A percentile compares a stretch with the other conserved stretches of the same genome.
Conservation (phyloP, 2,797 vertebrate species). For the Octomys mimax region DNA sequence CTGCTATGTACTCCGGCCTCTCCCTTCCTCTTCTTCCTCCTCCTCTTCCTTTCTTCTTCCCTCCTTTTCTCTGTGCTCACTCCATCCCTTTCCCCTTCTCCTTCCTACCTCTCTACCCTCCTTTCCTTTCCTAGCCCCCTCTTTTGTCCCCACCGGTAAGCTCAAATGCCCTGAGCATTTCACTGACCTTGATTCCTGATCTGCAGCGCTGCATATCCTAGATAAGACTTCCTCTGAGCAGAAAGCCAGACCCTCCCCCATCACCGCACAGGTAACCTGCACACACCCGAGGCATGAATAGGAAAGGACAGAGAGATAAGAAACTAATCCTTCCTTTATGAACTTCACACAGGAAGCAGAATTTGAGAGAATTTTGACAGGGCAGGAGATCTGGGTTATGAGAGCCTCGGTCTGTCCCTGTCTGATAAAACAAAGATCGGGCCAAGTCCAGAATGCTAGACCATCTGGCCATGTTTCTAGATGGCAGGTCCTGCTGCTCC, state of each 20-base stretch:
- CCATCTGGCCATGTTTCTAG: slow-evolving; percentile 67
- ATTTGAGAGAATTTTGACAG: neutral
- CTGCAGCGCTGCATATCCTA: neutral
- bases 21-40: neutral
- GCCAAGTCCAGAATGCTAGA: slow-evolving; percentile 27
- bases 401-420: slow-evolving; percentile 10
- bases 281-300: neutral
- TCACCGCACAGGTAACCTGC: neutral
- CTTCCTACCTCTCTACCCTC: neutral
- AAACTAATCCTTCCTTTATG: neutral
- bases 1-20: neutral
- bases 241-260: neutral
- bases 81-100: too few species aligned
- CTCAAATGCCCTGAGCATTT: neutral
- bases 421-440: neutral
- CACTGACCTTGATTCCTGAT: neutral
- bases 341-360: neutral
- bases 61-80: too few species aligned
- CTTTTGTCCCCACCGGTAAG: neutral
- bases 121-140: neutral
- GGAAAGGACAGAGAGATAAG: neutral
- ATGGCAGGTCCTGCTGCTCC: slow-evolving; percentile 50
- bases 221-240: slow-evolving; percentile 12
- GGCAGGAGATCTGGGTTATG: neutral
- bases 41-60: too few species aligned